Base-by-base conservation (phyloP, 2,797 vertebrate species). In the Atherinosoma microstoma region DNA sequence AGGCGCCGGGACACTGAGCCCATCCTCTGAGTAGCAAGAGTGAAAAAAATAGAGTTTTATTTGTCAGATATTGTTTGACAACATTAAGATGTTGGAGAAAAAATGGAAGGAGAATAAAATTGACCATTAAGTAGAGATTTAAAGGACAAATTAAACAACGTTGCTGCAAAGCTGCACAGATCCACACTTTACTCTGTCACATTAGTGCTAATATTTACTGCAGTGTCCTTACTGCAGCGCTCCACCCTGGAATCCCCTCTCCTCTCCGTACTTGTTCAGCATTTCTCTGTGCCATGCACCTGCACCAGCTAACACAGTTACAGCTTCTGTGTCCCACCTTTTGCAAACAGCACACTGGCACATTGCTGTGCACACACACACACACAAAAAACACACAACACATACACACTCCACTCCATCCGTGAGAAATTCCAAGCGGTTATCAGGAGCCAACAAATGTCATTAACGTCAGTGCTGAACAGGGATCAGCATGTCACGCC, bases 21-120 rank as follows among this genome's bases (percentile, higher is more conserved):
- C 98, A 98, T 99, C 93, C 95, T 99, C 96, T 88, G 93, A 20
- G 63, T 7, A 18, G 20, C 34, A 27, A 30, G 20, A 53, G 22
- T 40, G 35, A 24, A 54, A 29, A 57, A 1, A 12, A 36, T 30
- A 16, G 30, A 16, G 16, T 22, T 53, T 58, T 24, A 18, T 74
- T 18, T 73, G 40, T 6, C 6, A 29, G 53, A 56, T 56, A 16
- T 56, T 8, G 24, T 40, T 63, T 42, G 29, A 38, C 27, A 22
- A 22, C 4, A 16, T 30, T 18, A 49, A 38, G 27, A 51, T 45
- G 22, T 1, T 1, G 12, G 16, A 54, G 2, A 24, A 16, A 12
- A 58, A 24, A 10, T 18, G 24, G 54, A 22, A n/a, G 27, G 40
- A 47, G 27, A 54, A 11, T 1, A 73, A 57, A 40, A 7, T n/a